Evolutionary conservation across 1,140 invertebrate species (phyloP).

Genomic region (Scaptodrosophila lebanonensis): DNA sequence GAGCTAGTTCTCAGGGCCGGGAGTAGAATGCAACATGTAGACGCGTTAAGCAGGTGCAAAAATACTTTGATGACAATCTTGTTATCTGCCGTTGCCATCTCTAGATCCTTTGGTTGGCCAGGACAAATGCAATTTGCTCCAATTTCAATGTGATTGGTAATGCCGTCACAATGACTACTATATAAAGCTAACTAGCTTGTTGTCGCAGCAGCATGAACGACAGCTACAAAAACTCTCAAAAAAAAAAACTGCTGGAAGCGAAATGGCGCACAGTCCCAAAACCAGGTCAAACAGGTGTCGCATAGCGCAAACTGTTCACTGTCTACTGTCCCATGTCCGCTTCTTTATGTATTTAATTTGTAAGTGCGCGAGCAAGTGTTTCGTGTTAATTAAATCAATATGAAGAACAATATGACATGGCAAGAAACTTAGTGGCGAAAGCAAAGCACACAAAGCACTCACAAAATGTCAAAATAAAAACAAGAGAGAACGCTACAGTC

Average conservation of each 20-base stretch:
- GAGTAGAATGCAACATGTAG: too few relatives aligned
- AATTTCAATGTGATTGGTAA: conserved; percentile 13
- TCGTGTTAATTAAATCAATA: conserved; percentile 44
- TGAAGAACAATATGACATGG: too few relatives aligned
- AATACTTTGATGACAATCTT: too few relatives aligned
- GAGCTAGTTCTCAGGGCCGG: too few relatives aligned
- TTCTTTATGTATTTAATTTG: conserved; percentile 42
- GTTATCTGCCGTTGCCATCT: too few relatives aligned
- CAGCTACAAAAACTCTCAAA: conserved; percentile 9
- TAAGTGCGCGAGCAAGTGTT: conserved; percentile 32
- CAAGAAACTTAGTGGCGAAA: too few relatives aligned
- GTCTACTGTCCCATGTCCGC: conserved; percentile 6
- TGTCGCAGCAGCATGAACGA: conserved; percentile 5
- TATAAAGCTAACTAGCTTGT: conserved; percentile 16
- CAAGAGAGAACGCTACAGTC: too few relatives aligned
- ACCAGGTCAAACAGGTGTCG: conserved; percentile 26
- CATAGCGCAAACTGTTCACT: not conserved
- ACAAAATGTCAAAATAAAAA: too few relatives aligned
- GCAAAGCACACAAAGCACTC: too few relatives aligned
- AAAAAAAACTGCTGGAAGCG: not conserved
- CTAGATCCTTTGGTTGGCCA: too few relatives aligned
- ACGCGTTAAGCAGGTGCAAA: too few relatives aligned
- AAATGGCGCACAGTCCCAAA: not conserved
- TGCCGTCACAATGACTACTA: conserved; percentile 15
- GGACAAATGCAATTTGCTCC: too few relatives aligned